Evolutionary conservation across 2,113 vertebrate species (phyloP).

Genomic region (Chroicocephalus ridibundus): DNA sequence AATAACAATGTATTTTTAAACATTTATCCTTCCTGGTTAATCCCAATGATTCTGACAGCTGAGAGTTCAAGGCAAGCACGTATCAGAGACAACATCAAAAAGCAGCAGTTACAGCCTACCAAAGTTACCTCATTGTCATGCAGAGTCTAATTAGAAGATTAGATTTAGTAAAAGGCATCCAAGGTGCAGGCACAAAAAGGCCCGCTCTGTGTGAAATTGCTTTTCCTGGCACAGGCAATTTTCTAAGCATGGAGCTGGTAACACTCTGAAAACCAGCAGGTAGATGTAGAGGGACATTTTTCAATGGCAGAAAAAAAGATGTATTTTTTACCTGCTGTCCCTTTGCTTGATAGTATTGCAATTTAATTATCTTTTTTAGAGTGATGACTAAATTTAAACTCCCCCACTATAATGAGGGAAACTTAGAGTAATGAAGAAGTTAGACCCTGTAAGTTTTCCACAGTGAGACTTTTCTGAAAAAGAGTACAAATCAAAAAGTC

Average conservation of each 20-base stretch:
- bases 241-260: not conserved
- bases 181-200: not conserved
- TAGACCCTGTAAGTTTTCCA: not conserved
- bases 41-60: not conserved
- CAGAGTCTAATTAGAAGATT: constrained; percentile 33
- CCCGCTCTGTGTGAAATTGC: not conserved
- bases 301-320: not conserved
- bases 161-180: not conserved
- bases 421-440: not conserved
- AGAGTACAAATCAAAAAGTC: not conserved
- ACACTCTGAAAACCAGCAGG: not conserved
- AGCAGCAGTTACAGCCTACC: not conserved
- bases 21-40: not conserved
- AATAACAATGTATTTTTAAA: not conserved
- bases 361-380: not conserved
- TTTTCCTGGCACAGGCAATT: not conserved
- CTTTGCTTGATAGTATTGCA: not conserved
- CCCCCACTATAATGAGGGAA: not conserved
- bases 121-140: not conserved
- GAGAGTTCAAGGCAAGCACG: not conserved
- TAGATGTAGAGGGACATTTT: not conserved
- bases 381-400: not conserved
- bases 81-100: not conserved
- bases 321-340: not conserved
- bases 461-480: not conserved